These are phyloP conservation scores for Labeo rohita DNA, from an alignment of 2,113 vertebrate species.

Conservation along the genomic window DNA sequence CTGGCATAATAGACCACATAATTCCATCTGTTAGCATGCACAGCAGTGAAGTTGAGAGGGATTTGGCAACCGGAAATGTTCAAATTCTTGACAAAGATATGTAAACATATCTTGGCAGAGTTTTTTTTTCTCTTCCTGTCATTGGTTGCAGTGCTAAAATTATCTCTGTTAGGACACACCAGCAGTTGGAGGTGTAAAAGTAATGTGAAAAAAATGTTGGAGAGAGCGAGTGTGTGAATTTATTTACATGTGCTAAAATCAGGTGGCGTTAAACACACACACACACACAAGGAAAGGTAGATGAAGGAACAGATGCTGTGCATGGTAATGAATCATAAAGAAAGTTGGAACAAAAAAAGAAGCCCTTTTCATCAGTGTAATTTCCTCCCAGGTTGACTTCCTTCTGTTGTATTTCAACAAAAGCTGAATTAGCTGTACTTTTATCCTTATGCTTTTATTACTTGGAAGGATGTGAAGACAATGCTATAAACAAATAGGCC, in stretches of 20 bases:
- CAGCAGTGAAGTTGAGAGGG: constrained; percentile 32
- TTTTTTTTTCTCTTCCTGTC: background rate
- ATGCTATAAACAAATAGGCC: background rate
- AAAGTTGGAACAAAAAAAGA: background rate
- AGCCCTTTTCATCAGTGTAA: background rate
- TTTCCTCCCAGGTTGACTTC: background rate
- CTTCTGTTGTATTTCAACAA: background rate
- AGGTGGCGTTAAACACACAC: constrained; percentile 11
- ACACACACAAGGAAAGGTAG: background rate
- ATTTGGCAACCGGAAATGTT: constrained; percentile 32
- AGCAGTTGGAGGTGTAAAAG: constrained; percentile 13
- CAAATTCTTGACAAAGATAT: constrained; percentile 30
- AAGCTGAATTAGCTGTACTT: constrained; percentile 3
- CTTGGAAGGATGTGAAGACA: background rate
- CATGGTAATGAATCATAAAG: background rate
- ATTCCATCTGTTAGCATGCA: constrained; percentile 51
- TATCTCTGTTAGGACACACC: constrained; percentile 27
- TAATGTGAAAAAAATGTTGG: constrained; percentile 14
- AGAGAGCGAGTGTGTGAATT: background rate
- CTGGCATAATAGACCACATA: constrained; percentile 41
- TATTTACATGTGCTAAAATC: constrained; percentile 21
- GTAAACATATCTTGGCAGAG: background rate
- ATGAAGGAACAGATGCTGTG: background rate
- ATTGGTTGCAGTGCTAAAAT: constrained; percentile 1
- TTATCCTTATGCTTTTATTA: background rate